Percentiles rank a stretch among this genome's conserved stretches.
Conservation (phyloP, 2,888 invertebrate genomes). For the Acanthoscelides obtectus region DNA sequence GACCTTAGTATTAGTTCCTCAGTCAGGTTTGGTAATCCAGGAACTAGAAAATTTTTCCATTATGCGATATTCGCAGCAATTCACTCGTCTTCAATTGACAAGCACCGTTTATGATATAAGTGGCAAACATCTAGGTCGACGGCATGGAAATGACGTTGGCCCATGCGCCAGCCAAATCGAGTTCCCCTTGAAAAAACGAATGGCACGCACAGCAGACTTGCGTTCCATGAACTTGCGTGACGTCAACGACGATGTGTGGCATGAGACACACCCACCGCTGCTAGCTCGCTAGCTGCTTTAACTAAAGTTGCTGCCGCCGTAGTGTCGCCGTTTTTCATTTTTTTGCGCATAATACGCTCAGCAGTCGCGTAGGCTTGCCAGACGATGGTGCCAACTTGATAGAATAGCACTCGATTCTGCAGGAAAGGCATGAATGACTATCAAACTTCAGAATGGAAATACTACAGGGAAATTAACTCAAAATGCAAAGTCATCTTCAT, state of each 20-base stretch:
- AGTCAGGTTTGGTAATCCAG: too few relatives aligned
- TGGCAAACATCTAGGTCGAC: not conserved
- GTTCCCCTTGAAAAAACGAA: not conserved
- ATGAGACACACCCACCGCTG: not conserved
- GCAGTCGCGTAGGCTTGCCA: not conserved
- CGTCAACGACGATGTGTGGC: not conserved
- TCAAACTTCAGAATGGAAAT: too few relatives aligned
- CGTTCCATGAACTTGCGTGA: not conserved
- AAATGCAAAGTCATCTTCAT: too few relatives aligned
- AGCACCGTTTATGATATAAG: too few relatives aligned
- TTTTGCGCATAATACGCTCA: not conserved
- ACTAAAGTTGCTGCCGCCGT: not conserved
- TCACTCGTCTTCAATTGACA: too few relatives aligned
- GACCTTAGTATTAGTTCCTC: too few relatives aligned
- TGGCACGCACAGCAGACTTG: not conserved
- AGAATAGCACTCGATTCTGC: too few relatives aligned
- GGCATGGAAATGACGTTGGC: not conserved
- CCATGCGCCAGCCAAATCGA: not conserved
- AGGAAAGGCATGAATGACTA: too few relatives aligned
- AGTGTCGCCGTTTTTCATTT: not conserved
- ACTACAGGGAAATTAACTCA: too few relatives aligned
- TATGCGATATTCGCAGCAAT: too few relatives aligned
- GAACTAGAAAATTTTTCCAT: too few relatives aligned
- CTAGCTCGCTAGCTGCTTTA: not conserved
- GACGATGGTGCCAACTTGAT: not conserved